Base-by-base conservation (phyloP, 1,140 invertebrate genomes). In the Bombus huntii region DNA sequence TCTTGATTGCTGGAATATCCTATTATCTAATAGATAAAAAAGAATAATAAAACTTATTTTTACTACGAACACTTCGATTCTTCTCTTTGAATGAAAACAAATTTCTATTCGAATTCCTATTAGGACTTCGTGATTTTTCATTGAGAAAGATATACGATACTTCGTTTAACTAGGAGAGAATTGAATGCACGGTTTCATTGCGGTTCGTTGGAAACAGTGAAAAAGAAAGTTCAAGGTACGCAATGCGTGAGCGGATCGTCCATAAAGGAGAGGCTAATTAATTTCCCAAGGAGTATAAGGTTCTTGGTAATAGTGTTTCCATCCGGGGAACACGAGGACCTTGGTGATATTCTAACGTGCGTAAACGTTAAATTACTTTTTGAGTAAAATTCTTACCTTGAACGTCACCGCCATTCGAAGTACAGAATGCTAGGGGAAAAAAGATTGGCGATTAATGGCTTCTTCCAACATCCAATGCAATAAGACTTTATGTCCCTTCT, bases 241-340 rank as follows among this genome's bases (percentile, higher is more conserved):
- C 73, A 53, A 25, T 53, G 73, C 44, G 44, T 53, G 73, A 53
- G 73, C 44, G 73, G 9, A 22, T 53, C 44, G 73, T 53, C 31
- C 31, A 34, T 53, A 75, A 34, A 53, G 73, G 73, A 75, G 44
- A 44, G 73, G 73, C 47, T 75, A 75, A 75, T 75, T 53, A 75
- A 75, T 75, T 75, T 75, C 73, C 73, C 31, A 53, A 75, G 73
- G n/a, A 75, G 44, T 53, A 53, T 75, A 42, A 75, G 47, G 44
- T 31, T 25, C 44, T 6, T 22, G 44, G 73, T 57, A 74, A 74
- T 53, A 53, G 42, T 25, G 44, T 37, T 37, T 75, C 31, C 44
- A 53, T 53, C 44, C 31, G 2, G 25, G 5, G 73, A 28, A 75
- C 73, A 74, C 72, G 72, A 25, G 73, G 44, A 31, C 31, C 44